These are phyloP conservation scores for Tinea semifulvella DNA, from an alignment of 2,888 invertebrate genomes.

Conservation along the genomic window DNA sequence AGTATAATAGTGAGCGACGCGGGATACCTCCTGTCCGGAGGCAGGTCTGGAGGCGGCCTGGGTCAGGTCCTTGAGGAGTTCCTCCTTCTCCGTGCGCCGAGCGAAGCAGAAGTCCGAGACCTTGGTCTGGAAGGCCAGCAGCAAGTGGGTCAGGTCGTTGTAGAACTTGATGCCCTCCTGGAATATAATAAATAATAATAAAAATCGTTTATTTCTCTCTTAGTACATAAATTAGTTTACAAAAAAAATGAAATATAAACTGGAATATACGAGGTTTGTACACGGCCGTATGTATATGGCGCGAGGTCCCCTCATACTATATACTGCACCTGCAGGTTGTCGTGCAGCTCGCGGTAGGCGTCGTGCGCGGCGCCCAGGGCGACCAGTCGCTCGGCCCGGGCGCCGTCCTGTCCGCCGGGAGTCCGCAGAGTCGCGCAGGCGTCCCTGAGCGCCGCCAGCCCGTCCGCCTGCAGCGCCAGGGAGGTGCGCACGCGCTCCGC, in stretches of 20 bases:
- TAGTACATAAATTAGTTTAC: too few species aligned
- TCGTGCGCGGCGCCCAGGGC: slow-evolving; percentile 92
- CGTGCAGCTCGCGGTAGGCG: slow-evolving; percentile 88
- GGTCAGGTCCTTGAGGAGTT: slow-evolving; percentile 93
- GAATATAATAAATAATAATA: too few species aligned
- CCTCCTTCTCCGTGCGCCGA: slow-evolving; percentile 98
- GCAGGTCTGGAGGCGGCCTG: slow-evolving; percentile 70
- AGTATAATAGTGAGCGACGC: too few species aligned
- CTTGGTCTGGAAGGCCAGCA: slow-evolving; percentile 96
- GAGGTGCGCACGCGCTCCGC: slow-evolving; percentile 82
- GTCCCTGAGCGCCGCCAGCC: slow-evolving; percentile 45
- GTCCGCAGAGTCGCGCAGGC: slow-evolving; percentile 68
- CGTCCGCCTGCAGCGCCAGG: slow-evolving; percentile 73
- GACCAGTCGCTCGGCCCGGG: slow-evolving; percentile 82
- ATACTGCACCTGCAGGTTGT: too few species aligned
- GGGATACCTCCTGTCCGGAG: too few species aligned
- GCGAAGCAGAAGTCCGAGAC: slow-evolving; percentile 96
- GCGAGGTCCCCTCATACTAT: too few species aligned
- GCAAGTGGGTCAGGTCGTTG: slow-evolving; percentile 90
- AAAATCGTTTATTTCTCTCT: too few species aligned
- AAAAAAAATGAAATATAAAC: too few species aligned
- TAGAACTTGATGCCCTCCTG: slow-evolving; percentile 96
- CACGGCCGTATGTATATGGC: too few species aligned
- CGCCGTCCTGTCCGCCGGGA: slow-evolving; percentile 71
- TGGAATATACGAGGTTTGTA: too few species aligned